phyloP scores from a whole-genome alignment of 2,797 vertebrate genomes.

The Oreochromis grahami region DNA sequence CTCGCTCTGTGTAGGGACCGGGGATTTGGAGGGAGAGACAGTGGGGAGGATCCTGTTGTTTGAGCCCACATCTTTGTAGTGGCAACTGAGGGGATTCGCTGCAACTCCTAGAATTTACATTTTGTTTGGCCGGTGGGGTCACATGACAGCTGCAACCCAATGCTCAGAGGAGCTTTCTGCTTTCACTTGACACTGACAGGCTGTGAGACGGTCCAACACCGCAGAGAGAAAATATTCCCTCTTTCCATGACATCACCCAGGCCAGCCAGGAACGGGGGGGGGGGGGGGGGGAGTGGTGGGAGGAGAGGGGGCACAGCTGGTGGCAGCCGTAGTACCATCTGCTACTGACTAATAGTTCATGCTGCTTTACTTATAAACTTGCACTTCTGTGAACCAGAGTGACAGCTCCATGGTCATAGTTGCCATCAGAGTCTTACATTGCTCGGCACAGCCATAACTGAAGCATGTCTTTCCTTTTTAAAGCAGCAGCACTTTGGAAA shows the following conservation, averaged over 20 bases:
- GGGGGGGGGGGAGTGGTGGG: constrained; percentile 32
- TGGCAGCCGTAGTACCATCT: constrained; percentile 91
- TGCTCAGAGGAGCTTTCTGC: constrained; percentile 76
- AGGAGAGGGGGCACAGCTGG: constrained; percentile 86
- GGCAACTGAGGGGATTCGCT: constrained; percentile 77
- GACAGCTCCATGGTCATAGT: constrained; percentile 38
- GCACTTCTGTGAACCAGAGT: constrained; percentile 61
- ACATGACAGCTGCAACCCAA: constrained; percentile 83
- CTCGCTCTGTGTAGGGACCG: constrained; percentile 20
- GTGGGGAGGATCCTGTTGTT: constrained; percentile 48
- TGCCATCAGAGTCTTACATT: constrained; percentile 33
- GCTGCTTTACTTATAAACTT: constrained; percentile 83
- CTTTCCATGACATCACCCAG: constrained; percentile 90
- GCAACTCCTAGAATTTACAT: constrained; percentile 70
- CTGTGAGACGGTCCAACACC: constrained; percentile 78
- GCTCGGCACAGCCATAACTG: background rate
- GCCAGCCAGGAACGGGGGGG: constrained; percentile 67
- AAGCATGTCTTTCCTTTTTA: background rate
- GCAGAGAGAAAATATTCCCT: constrained; percentile 81
- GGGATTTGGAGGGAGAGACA: constrained; percentile 27
- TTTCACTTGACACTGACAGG: constrained; percentile 83
- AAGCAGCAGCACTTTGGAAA: background rate
- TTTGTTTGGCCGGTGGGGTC: constrained; percentile 78
- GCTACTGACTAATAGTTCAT: constrained; percentile 83
- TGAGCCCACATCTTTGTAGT: constrained; percentile 70